These are phyloP conservation scores for Ectemnius cavifrons DNA, from an alignment of 2,888 invertebrate genomes.

Conservation along the genomic window DNA sequence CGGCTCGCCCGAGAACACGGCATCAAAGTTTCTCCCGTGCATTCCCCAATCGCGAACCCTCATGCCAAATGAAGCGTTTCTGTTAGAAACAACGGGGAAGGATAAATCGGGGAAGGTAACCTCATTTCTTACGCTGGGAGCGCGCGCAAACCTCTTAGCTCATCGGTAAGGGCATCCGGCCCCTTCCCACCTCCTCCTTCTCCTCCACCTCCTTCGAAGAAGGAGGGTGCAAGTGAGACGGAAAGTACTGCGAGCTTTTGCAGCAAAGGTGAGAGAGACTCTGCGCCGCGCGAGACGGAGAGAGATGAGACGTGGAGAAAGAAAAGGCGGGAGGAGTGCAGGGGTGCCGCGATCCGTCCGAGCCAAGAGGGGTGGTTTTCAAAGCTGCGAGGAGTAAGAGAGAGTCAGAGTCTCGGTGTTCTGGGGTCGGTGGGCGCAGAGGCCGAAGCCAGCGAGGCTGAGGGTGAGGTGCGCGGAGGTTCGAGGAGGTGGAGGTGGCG, in stretches of 20 bases:
- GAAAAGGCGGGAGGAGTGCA: slow-evolving; percentile 38
- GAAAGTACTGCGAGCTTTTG: no score
- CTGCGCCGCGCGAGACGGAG: slow-evolving; percentile 23
- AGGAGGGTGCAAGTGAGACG: no score
- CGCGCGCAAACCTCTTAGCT: slow-evolving; percentile 5
- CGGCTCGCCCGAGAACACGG: background rate
- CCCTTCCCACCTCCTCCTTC: background rate
- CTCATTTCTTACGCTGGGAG: background rate
- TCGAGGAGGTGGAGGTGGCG: slow-evolving; percentile 37
- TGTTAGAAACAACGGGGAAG: background rate
- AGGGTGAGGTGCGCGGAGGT: slow-evolving; percentile 19
- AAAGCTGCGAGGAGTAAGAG: slow-evolving; percentile 63
- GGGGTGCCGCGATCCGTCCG: slow-evolving; percentile 54
- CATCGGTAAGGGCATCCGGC: background rate
- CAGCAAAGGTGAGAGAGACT: background rate
- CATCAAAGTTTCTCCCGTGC: background rate
- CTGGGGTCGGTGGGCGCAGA: slow-evolving; percentile 61
- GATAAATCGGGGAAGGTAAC: slow-evolving; percentile 10
- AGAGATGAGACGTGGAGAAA: slow-evolving; percentile 26
- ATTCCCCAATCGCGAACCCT: background rate
- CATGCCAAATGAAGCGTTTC: slow-evolving; percentile 5
- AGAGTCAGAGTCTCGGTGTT: slow-evolving; percentile 56
- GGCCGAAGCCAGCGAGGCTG: slow-evolving; percentile 53
- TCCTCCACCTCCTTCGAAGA: background rate
- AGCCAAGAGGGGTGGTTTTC: slow-evolving; percentile 65